Evolutionary conservation across 2,797 vertebrate genomes (phyloP), one percentile per base, ranked within the genome.

Genomic region (Takifugu rubripes): DNA sequence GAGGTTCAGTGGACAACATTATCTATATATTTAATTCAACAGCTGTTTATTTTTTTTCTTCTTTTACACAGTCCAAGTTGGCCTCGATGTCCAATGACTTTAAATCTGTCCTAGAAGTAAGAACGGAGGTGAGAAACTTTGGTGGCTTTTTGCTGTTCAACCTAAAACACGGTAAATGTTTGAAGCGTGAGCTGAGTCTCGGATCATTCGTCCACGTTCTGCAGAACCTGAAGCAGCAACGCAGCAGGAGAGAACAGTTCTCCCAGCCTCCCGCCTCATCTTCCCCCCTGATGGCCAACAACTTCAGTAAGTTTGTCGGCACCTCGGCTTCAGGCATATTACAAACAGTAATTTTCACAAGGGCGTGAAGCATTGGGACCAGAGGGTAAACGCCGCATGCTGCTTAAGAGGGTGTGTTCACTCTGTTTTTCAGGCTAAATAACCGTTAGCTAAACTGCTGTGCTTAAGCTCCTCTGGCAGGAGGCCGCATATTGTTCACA

Each of bases 1-100:
- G 29, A 33, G 31, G 31, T 33, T 10, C 7, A 33, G 31, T 33
- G 8, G 7, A 33, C 7, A 33, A 9, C 31, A 33, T 10, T 33
- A 33, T 33, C 31, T 33, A 33, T 33, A 33, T 33, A 10, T 33
- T 33, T 10, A 33, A 33, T 33, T 44, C 0, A 10, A 11, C 43
- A 36, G 36, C 36, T 40, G 11, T 2, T 4, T 36, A n/a, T 36
- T 36, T 36, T 36, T 5, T 49, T 25, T 68, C 53, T 25, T 56
- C 57, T 75, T 78, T 15, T 72, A 75, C 68, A 36, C 84, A 98
- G 96, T 98, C 96, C 15, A 96, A 96, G 81, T 77, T 98, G 80
- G 96, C 96, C 14, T 95, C 93, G 0, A 98, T 98, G 94, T 98
- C 96, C 66, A 98, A 96, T 33, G 94, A 97, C 85, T 98, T 97